A percentile compares a stretch with the other conserved stretches of the same genome.
phyloP scores from a whole-genome alignment of 2,888 invertebrate genomes.

The Pseudococcus longispinus region DNA sequence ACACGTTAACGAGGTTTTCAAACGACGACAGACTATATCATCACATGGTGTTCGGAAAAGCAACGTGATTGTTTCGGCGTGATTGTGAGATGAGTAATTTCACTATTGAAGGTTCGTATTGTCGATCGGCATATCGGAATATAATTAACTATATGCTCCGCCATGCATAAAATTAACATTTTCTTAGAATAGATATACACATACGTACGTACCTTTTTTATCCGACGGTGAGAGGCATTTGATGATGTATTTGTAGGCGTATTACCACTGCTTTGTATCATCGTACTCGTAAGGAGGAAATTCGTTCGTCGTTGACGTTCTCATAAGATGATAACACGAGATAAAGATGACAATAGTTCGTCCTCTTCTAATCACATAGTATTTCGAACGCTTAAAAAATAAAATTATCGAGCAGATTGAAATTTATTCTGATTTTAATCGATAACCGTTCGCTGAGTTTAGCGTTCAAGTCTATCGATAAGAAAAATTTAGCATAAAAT shows the following conservation, averaged over 20 bases:
- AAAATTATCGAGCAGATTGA: background rate
- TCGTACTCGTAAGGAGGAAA: background rate
- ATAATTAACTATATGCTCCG: conserved; percentile 13
- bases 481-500: background rate
- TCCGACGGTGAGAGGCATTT: background rate
- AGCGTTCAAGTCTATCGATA: background rate
- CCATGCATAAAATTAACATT: conserved; percentile 17
- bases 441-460: background rate
- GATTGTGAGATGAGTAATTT: conserved; percentile 15
- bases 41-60: conserved; percentile 51
- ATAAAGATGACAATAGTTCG: background rate
- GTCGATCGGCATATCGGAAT: conserved; percentile 21
- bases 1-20: conserved; percentile 41
- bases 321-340: background rate
- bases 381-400: background rate
- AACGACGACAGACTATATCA: conserved; percentile 37
- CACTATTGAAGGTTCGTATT: background rate
- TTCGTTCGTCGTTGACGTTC: background rate
- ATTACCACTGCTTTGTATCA: background rate
- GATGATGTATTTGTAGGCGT: background rate
- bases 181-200: conserved; percentile 5
- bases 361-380: background rate
- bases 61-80: conserved; percentile 3
- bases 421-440: background rate
- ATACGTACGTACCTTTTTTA: background rate